A percentile compares a stretch with the other conserved stretches of the same genome.
phyloP scores from a whole-genome alignment of 2,797 vertebrate genomes.

The Gymnoscopelus braueri region DNA sequence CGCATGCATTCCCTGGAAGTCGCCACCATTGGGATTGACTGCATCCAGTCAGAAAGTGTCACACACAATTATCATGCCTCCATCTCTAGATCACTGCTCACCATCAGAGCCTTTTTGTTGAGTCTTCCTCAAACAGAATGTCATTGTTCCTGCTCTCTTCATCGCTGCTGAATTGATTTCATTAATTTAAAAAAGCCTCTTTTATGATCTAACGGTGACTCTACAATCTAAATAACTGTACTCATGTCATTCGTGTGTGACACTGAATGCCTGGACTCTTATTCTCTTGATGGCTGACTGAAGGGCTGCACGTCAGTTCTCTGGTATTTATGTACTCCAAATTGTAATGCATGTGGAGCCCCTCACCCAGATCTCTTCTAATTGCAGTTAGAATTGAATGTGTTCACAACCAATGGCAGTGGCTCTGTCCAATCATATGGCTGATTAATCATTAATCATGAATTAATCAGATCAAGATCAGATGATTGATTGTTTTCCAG shows the following conservation, averaged over 20 bases:
- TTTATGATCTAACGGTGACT: no score
- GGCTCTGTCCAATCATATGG: constrained; percentile 13
- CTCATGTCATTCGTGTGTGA: constrained; percentile 32
- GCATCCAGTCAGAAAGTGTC: constrained; percentile 28
- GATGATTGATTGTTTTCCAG: constrained; percentile 27
- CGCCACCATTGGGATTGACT: not conserved
- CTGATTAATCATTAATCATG: not conserved
- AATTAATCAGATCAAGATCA: no score
- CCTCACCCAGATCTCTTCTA: not conserved
- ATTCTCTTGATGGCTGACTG: constrained; percentile 17
- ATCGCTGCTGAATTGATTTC: not conserved
- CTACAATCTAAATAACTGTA: no score
- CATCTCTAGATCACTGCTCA: not conserved
- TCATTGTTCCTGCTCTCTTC: not conserved
- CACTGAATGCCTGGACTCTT: constrained; percentile 24
- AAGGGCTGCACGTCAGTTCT: constrained; percentile 22
- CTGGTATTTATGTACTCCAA: constrained; percentile 19
- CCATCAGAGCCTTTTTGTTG: not conserved
- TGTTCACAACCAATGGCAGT: not conserved
- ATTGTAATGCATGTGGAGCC: constrained; percentile 37
- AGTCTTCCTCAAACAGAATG: not conserved
- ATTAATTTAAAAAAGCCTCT: not conserved
- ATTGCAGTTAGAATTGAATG: no score
- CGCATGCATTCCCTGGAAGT: constrained; percentile 12
- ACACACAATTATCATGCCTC: constrained; percentile 21